These are phyloP conservation scores for Pristionchus fissidentatus DNA, from an alignment of 2,888 invertebrate species.

Conservation along the genomic window DNA sequence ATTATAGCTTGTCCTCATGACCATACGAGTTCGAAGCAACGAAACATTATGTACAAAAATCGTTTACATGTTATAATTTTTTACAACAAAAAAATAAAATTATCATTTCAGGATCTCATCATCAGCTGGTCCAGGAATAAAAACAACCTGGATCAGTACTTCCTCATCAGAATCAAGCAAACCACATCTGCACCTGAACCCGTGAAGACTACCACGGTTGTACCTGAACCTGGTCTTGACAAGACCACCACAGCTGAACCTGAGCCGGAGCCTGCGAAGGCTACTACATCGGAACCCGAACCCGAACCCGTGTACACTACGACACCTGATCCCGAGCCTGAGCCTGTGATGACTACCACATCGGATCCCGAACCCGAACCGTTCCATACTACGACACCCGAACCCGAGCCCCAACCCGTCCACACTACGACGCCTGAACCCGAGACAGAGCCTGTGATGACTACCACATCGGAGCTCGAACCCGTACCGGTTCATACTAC, in stretches of 20 bases:
- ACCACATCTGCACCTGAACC: too few species aligned
- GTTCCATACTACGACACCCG: neutral
- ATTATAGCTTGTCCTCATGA: too few species aligned
- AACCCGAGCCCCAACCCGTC: neutral
- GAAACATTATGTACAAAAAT: too few species aligned
- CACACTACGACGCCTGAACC: neutral
- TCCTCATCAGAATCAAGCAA: neutral
- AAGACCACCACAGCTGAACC: neutral
- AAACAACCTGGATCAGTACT: constrained; percentile 4
- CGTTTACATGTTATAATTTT: too few species aligned
- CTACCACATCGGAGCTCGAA: neutral
- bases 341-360: neutral
- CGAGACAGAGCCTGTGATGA: neutral
- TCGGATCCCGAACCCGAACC: neutral
- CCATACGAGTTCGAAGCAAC: too few species aligned
- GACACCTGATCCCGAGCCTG: neutral
- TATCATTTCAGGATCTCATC: neutral
- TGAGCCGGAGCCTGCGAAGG: neutral
- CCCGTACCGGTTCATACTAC: neutral
- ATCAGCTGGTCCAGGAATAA: neutral
- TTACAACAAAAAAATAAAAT: too few species aligned
- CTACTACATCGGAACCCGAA: neutral
- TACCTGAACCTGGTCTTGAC: neutral
- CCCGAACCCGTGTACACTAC: neutral
- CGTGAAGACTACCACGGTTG: neutral